Base-by-base conservation (phyloP, 1,140 invertebrate genomes). In the Drusus annulatus region DNA sequence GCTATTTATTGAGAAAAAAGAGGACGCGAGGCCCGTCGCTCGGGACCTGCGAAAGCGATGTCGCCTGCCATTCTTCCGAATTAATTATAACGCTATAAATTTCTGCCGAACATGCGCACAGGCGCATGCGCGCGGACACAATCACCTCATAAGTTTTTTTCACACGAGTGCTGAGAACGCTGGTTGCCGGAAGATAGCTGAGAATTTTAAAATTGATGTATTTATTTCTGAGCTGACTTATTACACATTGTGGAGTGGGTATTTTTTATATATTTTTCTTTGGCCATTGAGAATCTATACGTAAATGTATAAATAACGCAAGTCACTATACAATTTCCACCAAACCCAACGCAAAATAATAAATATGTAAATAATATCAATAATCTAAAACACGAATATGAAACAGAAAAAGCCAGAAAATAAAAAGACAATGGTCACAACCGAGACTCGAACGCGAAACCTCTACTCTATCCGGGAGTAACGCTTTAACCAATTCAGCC, bases 41-140 rank as follows among this genome's bases (percentile, higher is more conserved):
- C n/a, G 36, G 8, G n/a, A 69, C 65, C 65, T 69, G 65, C 65
- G 65, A 45, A 36, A 17, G 16, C 65, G 62, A n/a, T 65, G 62
- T 71, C 45, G 68, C 19, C 45, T 45, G 50, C 50, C 69, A 25
- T 74, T 74, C 69, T 54, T 56, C 17, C 69, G 69, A 74, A 74
- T 74, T 74, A 74, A 74, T 74, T 74, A 74, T 74, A 54, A n/a
- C 69, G 50, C 52, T 16, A 74, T 74, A 74, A 74, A 74, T 54
- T 56, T 17, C 23, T 21, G 8, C 50, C 1, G 69, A 54, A 54
- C 69, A 74, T 28, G 69, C 50, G 36, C 36, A 45, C 36, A 45
- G 36, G 36, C 36, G 36, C 36, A 13, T 8, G 36, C 8, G 36
- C 36, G 52, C 21, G 68, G 17, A 15, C 69, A 74, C 69, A 74